A percentile compares a stretch with the other conserved stretches of the same genome.
These are phyloP conservation scores for Aurelia sp. DNA, from an alignment of 30 jellyfish, hydroid and myxozoan genomes.

Conservation along the genomic window DNA sequence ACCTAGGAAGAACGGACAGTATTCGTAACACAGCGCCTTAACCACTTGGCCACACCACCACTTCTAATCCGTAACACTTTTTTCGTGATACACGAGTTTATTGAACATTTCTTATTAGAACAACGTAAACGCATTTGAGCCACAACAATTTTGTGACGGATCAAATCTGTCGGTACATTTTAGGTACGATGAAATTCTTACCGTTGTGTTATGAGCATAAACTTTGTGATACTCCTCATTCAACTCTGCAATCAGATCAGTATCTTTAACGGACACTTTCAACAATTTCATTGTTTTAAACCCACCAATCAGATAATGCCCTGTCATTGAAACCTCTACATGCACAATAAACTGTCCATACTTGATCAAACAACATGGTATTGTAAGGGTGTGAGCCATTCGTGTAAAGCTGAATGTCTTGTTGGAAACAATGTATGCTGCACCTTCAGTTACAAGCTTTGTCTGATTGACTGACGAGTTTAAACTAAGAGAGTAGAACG, in stretches of 20 bases:
- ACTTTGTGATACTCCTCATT: background rate
- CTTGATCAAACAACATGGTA: slow-evolving; percentile 37
- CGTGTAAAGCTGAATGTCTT: slow-evolving; percentile 5
- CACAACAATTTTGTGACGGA: too few species aligned
- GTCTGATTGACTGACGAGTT: slow-evolving; percentile 16
- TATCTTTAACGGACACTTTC: background rate
- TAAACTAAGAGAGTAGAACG: slow-evolving; percentile 10
- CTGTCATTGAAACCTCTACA: slow-evolving; percentile 35
- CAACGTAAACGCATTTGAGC: too few species aligned
- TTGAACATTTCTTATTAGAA: too few species aligned
- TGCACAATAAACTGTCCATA: slow-evolving; percentile 30
- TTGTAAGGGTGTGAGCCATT: background rate
- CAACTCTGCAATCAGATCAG: slow-evolving; percentile 43
- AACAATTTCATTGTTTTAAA: slow-evolving; percentile 11
- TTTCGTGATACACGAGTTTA: too few species aligned
- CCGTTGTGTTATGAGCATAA: slow-evolving; percentile 35
- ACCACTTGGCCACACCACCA: too few species aligned
- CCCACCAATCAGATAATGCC: slow-evolving; percentile 48
- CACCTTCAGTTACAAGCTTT: slow-evolving; percentile 4
- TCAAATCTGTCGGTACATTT: too few species aligned
- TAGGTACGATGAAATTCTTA: background rate
- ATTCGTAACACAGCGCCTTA: too few species aligned
- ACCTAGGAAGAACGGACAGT: too few species aligned
- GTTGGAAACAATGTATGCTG: slow-evolving; percentile 21
- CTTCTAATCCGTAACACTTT: too few species aligned